Evolutionary conservation across 2,888 invertebrate species (phyloP).

Genomic region (Sussaba pulchella): DNA sequence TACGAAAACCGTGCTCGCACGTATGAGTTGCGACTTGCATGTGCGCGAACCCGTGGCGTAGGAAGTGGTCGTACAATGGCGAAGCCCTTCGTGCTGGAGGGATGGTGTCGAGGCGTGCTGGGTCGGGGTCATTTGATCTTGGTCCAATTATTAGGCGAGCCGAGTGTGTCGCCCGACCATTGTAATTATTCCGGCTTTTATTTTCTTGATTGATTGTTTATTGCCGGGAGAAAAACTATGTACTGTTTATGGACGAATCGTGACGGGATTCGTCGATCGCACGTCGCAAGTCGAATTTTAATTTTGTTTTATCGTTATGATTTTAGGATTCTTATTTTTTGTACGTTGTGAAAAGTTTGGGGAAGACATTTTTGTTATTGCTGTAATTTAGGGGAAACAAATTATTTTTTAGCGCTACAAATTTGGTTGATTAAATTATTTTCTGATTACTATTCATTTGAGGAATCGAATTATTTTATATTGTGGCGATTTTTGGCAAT

Average conservation of each 20-base stretch:
- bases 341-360: background rate
- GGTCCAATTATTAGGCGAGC: conserved; percentile 55
- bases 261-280: conserved; percentile 6
- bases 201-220: conserved; percentile 22
- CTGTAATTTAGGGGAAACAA: too few species aligned
- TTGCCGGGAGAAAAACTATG: conserved; percentile 32
- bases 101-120: conserved; percentile 7
- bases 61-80: conserved; percentile 22
- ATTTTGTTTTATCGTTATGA: too few species aligned
- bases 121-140: conserved; percentile 56
- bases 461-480: too few species aligned
- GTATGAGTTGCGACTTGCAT: background rate
- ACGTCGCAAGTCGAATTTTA: background rate
- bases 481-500: too few species aligned
- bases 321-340: conserved; percentile 19
- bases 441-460: too few species aligned
- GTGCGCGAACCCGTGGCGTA: conserved; percentile 1
- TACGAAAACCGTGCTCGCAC: conserved; percentile 1
- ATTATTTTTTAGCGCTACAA: too few species aligned
- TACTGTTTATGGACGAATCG: conserved; percentile 22
- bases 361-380: too few species aligned
- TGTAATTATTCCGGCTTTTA: background rate
- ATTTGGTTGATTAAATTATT: too few species aligned
- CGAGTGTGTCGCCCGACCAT: conserved; percentile 45
- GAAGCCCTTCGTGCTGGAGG: conserved; percentile 16